Evolutionary conservation across 2,888 invertebrate species (phyloP).

Genomic region (Trichacis sp.): DNA sequence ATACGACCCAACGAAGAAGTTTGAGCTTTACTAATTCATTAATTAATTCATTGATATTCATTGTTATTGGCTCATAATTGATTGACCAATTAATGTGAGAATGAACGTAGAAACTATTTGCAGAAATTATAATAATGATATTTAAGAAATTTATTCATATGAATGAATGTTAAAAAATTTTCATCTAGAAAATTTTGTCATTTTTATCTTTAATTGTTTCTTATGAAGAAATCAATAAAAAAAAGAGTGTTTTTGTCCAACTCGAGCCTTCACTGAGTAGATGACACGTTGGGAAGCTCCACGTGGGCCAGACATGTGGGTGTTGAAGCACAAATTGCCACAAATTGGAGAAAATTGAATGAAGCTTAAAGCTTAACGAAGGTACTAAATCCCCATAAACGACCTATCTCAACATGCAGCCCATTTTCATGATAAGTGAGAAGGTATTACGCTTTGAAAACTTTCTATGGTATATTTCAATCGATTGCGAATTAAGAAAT

Average conservation of each 20-base stretch:
- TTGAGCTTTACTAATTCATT: too few relatives aligned
- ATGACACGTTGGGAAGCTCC: constrained; percentile 25
- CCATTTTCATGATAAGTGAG: constrained; percentile 53
- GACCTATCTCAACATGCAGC: constrained; percentile 63
- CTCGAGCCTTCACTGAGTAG: constrained; percentile 20
- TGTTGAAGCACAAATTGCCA: constrained; percentile 65
- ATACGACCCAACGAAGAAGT: too few relatives aligned
- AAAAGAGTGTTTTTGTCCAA: constrained; percentile 7
- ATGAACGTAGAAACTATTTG: too few relatives aligned
- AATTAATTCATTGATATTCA: too few relatives aligned
- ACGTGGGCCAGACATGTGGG: constrained; percentile 48
- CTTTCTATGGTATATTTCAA: background rate
- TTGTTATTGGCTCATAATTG: too few relatives aligned
- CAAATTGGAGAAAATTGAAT: constrained; percentile 68
- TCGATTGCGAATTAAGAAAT: background rate
- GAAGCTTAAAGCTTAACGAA: constrained; percentile 66
- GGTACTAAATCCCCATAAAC: constrained; percentile 63
- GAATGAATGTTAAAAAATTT: too few relatives aligned
- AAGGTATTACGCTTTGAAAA: too few relatives aligned
- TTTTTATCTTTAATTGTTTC: too few relatives aligned
- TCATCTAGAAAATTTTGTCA: too few relatives aligned
- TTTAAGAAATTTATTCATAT: too few relatives aligned
- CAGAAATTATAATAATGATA: too few relatives aligned
- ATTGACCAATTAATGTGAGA: too few relatives aligned
- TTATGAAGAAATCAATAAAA: background rate